A percentile compares a stretch with the other conserved stretches of the same genome.
phyloP scores from a whole-genome alignment of 1,140 invertebrate species.

The Berghia stephanieae region DNA sequence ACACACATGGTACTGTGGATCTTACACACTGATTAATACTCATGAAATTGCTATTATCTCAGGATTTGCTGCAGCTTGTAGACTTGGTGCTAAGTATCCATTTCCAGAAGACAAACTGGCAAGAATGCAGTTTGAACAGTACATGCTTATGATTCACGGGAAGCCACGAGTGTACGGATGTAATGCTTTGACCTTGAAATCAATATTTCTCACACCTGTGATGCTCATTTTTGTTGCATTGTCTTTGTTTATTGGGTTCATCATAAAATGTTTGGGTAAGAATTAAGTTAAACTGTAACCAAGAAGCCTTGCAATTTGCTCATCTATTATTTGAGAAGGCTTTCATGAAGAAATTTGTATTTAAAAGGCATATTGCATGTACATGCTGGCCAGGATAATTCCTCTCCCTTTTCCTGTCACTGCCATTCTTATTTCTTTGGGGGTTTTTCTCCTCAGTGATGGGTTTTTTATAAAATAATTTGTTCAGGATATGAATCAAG shows the following conservation, averaged over 20 bases:
- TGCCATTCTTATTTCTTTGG: no score
- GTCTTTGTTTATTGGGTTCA: slow-evolving; percentile 35
- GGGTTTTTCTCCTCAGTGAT: no score
- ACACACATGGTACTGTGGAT: slow-evolving; percentile 50
- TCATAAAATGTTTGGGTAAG: slow-evolving; percentile 20
- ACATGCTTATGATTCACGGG: slow-evolving; percentile 52
- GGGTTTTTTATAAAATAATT: no score
- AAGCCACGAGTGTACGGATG: slow-evolving; percentile 35
- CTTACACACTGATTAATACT: slow-evolving; percentile 58
- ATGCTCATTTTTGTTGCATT: slow-evolving; percentile 42
- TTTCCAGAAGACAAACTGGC: slow-evolving; percentile 51
- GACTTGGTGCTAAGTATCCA: slow-evolving; percentile 54
- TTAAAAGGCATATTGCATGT: no score
- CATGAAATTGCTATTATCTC: slow-evolving; percentile 58
- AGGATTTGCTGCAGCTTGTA: slow-evolving; percentile 50
- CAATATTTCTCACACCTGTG: slow-evolving; percentile 37
- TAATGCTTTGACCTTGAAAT: slow-evolving; percentile 38
- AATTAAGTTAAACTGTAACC: no score
- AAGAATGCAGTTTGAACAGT: slow-evolving; percentile 57
- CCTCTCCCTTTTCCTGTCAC: no score
- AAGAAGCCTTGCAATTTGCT: no score
- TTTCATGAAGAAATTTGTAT: no score
- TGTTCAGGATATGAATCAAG: no score
- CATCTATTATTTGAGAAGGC: no score
- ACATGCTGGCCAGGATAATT: no score